phyloP scores from a whole-genome alignment of 2,113 vertebrate genomes.

The Pseudopipra pipra region DNA sequence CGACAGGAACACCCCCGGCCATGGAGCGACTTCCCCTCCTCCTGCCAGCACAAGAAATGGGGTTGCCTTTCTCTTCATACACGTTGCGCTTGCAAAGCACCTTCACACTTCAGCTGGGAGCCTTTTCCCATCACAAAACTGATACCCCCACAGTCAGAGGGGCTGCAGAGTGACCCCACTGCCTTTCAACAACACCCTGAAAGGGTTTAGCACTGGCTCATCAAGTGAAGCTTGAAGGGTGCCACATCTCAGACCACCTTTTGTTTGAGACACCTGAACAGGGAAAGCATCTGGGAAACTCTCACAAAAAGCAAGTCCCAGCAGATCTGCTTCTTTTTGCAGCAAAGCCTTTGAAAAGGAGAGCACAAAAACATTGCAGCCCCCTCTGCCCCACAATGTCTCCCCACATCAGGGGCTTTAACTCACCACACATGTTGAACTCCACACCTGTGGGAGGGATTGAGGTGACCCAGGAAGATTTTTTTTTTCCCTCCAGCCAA shows the following conservation, averaged over 20 bases:
- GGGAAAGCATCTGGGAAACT: accelerated
- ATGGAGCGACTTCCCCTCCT: accelerated
- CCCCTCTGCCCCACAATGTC: accelerated
- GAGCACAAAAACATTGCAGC: accelerated
- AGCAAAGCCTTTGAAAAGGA: not conserved
- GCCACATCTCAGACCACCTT: not conserved
- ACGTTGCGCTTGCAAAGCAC: accelerated
- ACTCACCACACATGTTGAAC: accelerated
- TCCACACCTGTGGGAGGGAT: not conserved
- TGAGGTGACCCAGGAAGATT: not conserved
- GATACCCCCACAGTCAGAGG: accelerated
- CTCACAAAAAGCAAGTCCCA: not conserved
- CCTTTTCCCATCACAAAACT: not conserved
- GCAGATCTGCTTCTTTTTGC: not conserved
- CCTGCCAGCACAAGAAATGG: accelerated
- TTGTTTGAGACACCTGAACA: accelerated
- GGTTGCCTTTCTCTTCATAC: accelerated
- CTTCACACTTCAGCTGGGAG: not conserved
- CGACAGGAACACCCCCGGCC: accelerated
- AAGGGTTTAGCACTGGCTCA: accelerated
- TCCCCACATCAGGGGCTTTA: not conserved
- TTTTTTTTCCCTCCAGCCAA: not conserved
- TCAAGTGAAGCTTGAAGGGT: not conserved
- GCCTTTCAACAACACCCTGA: not conserved
- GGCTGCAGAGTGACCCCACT: not conserved